These are phyloP conservation scores for Rhagophthalmus giganteus DNA, from an alignment of 2,888 invertebrate genomes.

Conservation along the genomic window DNA sequence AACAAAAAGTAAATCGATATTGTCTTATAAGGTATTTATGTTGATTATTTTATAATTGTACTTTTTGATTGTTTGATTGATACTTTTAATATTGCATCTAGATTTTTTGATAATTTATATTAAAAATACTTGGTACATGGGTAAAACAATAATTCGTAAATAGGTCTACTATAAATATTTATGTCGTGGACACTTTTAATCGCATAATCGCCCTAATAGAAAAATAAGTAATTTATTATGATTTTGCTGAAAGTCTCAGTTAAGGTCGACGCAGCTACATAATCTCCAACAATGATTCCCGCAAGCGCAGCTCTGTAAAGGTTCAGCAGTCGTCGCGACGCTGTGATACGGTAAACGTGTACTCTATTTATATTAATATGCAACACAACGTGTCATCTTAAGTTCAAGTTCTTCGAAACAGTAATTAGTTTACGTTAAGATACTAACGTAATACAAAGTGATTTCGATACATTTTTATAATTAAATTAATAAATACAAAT, in stretches of 20 bases:
- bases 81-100: too few relatives aligned
- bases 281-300: slow-evolving; percentile 26
- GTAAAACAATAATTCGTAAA: too few relatives aligned
- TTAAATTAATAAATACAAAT: too few relatives aligned
- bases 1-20: too few relatives aligned
- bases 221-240: neutral
- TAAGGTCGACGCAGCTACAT: slow-evolving; percentile 21
- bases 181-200: too few relatives aligned
- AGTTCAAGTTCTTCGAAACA: neutral
- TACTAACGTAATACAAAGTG: neutral
- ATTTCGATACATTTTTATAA: neutral
- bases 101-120: too few relatives aligned
- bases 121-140: too few relatives aligned
- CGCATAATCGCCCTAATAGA: too few relatives aligned
- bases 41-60: too few relatives aligned
- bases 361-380: slow-evolving; percentile 2
- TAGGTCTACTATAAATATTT: too few relatives aligned
- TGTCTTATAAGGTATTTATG: too few relatives aligned
- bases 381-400: neutral
- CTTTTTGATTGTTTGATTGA: too few relatives aligned
- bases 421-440: neutral
- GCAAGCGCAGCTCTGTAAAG: slow-evolving; percentile 37
- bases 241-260: slow-evolving; percentile 3
- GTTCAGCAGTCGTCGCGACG: slow-evolving; percentile 41
- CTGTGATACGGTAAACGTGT: slow-evolving; percentile 31